Evolutionary conservation across 2,888 invertebrate genomes (phyloP).

Genomic region (Anthophora plumipes): DNA sequence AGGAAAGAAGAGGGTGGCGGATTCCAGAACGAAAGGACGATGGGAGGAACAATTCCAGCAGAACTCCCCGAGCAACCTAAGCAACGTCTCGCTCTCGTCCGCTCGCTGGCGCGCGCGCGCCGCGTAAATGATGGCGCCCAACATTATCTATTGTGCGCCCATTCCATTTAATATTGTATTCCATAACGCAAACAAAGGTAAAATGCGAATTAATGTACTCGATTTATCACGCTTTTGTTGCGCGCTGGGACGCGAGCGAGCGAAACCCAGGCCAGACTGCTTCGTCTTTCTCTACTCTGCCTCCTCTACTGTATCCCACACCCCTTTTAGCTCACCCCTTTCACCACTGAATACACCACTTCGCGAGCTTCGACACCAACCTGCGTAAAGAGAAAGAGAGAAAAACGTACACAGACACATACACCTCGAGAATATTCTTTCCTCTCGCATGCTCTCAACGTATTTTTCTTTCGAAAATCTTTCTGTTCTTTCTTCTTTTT

Average conservation of each 20-base stretch:
- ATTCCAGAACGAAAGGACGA: constrained; percentile 33
- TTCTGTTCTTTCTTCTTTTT: not conserved
- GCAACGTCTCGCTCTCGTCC: constrained; percentile 72
- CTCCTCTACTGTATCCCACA: constrained; percentile 6
- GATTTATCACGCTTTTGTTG: constrained; percentile 85
- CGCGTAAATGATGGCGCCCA: constrained; percentile 82
- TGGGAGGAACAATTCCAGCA: constrained; percentile 58
- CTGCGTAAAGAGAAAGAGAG: not conserved
- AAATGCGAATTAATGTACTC: constrained; percentile 84
- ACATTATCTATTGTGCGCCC: constrained; percentile 84
- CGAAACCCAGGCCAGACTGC: constrained; percentile 49
- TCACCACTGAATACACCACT: constrained; percentile 69
- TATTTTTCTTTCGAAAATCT: constrained; percentile 52
- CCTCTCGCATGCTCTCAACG: constrained; percentile 49
- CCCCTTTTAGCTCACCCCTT: constrained; percentile 24
- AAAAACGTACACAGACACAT: too few relatives aligned
- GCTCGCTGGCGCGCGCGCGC: not conserved
- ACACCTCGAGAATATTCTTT: constrained; percentile 43
- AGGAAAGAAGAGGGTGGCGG: not conserved
- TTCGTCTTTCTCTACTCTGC: constrained; percentile 52
- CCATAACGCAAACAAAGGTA: constrained; percentile 84
- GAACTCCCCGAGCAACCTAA: constrained; percentile 62
- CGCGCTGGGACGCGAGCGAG: constrained; percentile 77
- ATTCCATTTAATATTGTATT: constrained; percentile 85
- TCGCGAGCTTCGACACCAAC: constrained; percentile 70